A percentile compares a stretch with the other conserved stretches of the same genome.
Evolutionary conservation across 2,797 vertebrate species (phyloP).

Genomic region (Dallia pectoralis): DNA sequence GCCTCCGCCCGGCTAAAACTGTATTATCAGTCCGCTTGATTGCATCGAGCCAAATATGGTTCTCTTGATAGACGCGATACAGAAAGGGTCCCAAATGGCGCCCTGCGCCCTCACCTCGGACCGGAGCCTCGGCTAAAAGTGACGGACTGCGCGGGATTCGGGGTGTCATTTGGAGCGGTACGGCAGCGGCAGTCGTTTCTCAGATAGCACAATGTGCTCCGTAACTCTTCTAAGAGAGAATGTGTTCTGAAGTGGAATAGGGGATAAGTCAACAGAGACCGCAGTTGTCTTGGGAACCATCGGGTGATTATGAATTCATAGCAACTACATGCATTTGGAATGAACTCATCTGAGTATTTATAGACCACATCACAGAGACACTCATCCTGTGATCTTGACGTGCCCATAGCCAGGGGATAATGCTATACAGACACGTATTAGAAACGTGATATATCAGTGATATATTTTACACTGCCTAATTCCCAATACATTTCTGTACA

Average conservation of each 20-base stretch:
- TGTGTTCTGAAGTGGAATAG: slow-evolving; percentile 18
- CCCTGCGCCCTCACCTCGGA: not conserved
- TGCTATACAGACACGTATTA: not conserved
- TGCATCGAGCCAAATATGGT: slow-evolving; percentile 54
- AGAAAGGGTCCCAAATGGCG: not conserved
- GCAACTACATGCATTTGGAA: slow-evolving; percentile 20
- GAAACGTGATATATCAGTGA: not conserved
- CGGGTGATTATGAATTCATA: slow-evolving; percentile 35
- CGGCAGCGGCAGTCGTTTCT: not conserved
- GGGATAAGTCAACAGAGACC: slow-evolving; percentile 35
- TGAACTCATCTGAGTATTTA: slow-evolving; percentile 12
- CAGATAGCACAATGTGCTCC: not conserved
- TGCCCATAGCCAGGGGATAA: slow-evolving; percentile 26
- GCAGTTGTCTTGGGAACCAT: slow-evolving; percentile 46
- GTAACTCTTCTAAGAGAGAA: not conserved
- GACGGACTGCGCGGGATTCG: not conserved
- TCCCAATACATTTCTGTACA: not conserved
- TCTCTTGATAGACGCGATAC: slow-evolving; percentile 36
- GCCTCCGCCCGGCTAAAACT: slow-evolving; percentile 47
- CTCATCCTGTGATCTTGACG: slow-evolving; percentile 32
- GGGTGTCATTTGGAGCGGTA: no score
- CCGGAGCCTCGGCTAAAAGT: not conserved
- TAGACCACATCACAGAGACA: slow-evolving; percentile 1
- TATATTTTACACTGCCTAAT: not conserved
- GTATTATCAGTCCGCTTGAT: slow-evolving; percentile 58